phyloP scores from a whole-genome alignment of 2,113 vertebrate genomes.

The Protomyctophum bolini region DNA sequence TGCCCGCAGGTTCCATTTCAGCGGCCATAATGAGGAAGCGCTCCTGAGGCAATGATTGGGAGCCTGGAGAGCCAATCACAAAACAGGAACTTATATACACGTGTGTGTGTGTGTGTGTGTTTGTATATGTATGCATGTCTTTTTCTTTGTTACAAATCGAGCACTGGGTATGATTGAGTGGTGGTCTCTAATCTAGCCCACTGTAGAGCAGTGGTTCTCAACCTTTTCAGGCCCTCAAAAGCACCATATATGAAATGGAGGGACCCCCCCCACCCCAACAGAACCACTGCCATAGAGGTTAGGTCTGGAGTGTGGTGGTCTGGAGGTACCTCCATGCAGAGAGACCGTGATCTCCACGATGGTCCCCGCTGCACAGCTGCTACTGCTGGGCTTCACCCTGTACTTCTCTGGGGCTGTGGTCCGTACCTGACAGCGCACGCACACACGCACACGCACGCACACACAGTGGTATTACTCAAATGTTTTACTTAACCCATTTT shows the following conservation, averaged over 20 bases:
- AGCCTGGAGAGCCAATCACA: slow-evolving; percentile 66
- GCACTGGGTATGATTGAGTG: no score
- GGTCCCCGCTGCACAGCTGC: slow-evolving; percentile 84
- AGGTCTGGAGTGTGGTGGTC: background rate
- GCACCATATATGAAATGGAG: no score
- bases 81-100: background rate
- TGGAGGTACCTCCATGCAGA: slow-evolving; percentile 84
- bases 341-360: slow-evolving; percentile 84
- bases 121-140: no score
- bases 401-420: slow-evolving; percentile 89
- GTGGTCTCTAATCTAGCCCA: no score
- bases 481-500: no score
- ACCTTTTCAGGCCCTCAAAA: no score
- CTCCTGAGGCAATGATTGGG: slow-evolving; percentile 84
- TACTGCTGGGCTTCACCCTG: slow-evolving; percentile 88
- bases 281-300: background rate
- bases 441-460: no score
- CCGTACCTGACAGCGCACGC: slow-evolving; percentile 77
- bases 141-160: no score
- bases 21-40: slow-evolving; percentile 89
- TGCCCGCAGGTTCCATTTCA: slow-evolving; percentile 82
- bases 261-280: no score
- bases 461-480: no score
- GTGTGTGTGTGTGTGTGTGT: no score
- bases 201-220: no score